Evolutionary conservation across 2,797 vertebrate species (phyloP), one percentile per base, ranked within the genome.

Genomic region (Artibeus jamaicensis): DNA sequence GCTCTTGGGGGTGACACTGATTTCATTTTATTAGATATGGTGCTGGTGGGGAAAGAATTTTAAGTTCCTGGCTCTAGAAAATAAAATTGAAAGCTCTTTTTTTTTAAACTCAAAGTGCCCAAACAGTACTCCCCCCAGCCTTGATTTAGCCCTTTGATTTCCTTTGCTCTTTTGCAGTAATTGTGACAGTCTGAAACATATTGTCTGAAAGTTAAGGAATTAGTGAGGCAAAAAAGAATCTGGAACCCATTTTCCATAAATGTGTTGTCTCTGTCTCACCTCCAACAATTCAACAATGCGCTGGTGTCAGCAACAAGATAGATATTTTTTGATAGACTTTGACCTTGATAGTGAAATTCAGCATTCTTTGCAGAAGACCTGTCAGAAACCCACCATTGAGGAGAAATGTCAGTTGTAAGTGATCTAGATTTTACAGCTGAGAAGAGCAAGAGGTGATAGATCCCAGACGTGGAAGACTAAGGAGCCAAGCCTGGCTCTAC

Each of bases 11-110:
- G 22, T 68, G 74, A 87, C 24, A 29, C 78, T 91, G 46, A 87
- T 84, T 96, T 90, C 3, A 14, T 78, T 95, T 87, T 95, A 67
- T 70, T 93, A 73, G 26, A 59, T 29, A 34, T 55, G 59, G 18
- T 94, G 79, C 15, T 87, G 37, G 73, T 32, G 88, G 90, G 73
- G 74, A 71, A 74, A 44, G 22, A n/a, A 90, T 59, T 50, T 86
- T 71, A 84, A 89, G 15, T 71, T 92, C 62, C 59, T 4, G 44
- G 44, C 21, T 48, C 1, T 48, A 46, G 57, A 93, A 96, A 92
- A 93, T 77, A 12, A 76, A 90, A 65, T 29, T 89, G 19, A 88
- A 89, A 59, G 26, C 0, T 22, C 57, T 59, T 32, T 59, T 29
- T 34, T 4, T 29, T 22, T 89, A n/a, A 42, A 15, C 44, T 39